Percentiles rank a stretch among this genome's conserved stretches.
phyloP scores from a whole-genome alignment of 2,113 vertebrate genomes.

The Oreochromis spilurus region DNA sequence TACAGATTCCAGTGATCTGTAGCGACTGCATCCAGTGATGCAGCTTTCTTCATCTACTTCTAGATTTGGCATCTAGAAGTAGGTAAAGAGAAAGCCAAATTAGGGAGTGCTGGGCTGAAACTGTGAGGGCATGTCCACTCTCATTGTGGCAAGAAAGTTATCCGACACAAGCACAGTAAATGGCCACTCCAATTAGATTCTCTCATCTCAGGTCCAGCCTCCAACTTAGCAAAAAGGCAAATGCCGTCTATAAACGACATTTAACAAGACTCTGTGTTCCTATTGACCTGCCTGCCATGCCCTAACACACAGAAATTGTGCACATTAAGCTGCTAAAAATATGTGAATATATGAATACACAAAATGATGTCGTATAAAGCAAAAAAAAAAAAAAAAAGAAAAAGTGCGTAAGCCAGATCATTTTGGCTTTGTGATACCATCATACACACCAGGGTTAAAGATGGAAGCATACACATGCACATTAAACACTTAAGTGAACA shows the following conservation, averaged over 20 bases:
- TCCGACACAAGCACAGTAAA: neutral
- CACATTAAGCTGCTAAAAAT: conserved; percentile 61
- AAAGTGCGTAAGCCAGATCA: neutral
- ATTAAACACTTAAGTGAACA: neutral
- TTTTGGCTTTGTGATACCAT: neutral
- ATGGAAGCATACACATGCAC: conserved; percentile 9
- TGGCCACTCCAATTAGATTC: neutral
- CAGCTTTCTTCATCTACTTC: neutral
- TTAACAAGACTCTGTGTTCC: conserved; percentile 22
- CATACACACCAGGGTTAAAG: conserved; percentile 29
- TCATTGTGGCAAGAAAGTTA: neutral
- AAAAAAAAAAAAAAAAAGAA: neutral
- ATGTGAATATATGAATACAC: conserved; percentile 25
- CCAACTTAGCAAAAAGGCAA: neutral
- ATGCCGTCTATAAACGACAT: conserved; percentile 6
- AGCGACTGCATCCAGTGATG: neutral
- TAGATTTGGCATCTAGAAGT: neutral
- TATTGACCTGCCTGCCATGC: conserved; percentile 39
- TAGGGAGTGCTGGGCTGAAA: neutral
- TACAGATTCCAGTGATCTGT: neutral
- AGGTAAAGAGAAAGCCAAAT: neutral
- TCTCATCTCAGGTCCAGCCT: neutral
- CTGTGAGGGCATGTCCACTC: neutral
- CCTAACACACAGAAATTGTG: conserved; percentile 27
- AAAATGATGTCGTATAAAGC: conserved; percentile 19